Conservation (phyloP, 1,140 invertebrate species). For the Lucilia cuprina region DNA sequence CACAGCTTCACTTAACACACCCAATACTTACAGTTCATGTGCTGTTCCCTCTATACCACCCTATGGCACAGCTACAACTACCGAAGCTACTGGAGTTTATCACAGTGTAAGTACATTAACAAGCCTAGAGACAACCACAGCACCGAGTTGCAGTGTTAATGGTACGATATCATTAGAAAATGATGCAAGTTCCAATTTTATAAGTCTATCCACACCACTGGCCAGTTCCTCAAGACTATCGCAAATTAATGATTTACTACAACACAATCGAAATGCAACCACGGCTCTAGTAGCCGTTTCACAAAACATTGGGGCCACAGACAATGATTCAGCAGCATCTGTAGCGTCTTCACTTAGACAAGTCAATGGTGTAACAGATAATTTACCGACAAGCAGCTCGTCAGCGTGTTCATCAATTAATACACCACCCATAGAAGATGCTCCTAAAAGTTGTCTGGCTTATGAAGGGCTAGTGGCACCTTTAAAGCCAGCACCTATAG, state of each 20-base stretch:
- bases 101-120: slow-evolving; percentile 39
- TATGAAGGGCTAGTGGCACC: slow-evolving; percentile 49
- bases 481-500: slow-evolving; percentile 52
- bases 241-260: slow-evolving; percentile 59
- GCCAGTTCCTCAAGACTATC: slow-evolving; percentile 56
- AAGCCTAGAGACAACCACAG: slow-evolving; percentile 3
- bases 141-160: not conserved
- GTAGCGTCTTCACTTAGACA: not conserved
- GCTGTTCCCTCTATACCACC: slow-evolving; percentile 56
- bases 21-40: slow-evolving; percentile 51
- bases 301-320: slow-evolving; percentile 25
- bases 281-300: slow-evolving; percentile 55
- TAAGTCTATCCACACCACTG: slow-evolving; percentile 51
- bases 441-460: slow-evolving; percentile 46
- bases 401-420: slow-evolving; percentile 46
- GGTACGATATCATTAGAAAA: slow-evolving; percentile 36
- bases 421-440: slow-evolving; percentile 55
- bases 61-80: slow-evolving; percentile 55
- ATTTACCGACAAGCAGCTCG: not conserved
- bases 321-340: not conserved
- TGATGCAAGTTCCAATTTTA: slow-evolving; percentile 47
- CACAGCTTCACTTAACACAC: slow-evolving; percentile 3
- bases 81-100: slow-evolving; percentile 50
- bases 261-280: slow-evolving; percentile 58
- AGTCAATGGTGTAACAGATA: not conserved